Evolutionary conservation across 2,888 invertebrate genomes (phyloP).

Genomic region (Apamea anceps): DNA sequence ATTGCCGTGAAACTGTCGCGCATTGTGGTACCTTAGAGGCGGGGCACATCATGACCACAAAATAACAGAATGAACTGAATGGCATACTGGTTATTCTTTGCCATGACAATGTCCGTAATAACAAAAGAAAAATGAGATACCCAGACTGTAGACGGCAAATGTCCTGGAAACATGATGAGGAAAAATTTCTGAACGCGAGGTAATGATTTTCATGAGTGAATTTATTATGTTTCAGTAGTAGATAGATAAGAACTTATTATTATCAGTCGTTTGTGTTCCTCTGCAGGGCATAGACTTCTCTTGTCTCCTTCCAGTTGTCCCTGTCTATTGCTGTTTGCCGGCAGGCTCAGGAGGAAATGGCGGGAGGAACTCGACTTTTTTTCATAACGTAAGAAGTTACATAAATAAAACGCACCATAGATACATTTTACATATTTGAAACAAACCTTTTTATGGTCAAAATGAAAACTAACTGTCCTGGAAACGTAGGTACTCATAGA

Average conservation of each 20-base stretch:
- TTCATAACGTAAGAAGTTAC: background rate
- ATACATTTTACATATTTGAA: background rate
- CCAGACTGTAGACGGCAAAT: background rate
- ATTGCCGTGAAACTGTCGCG: conserved; percentile 36
- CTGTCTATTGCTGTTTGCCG: too few species aligned
- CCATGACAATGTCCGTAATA: conserved; percentile 23
- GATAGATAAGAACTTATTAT: too few species aligned
- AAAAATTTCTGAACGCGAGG: background rate
- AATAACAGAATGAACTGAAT: conserved; percentile 9
- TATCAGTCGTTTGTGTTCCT: too few species aligned
- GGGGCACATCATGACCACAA: conserved; percentile 6
- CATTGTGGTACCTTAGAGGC: background rate
- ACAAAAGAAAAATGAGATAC: conserved; percentile 13
- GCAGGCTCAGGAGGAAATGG: too few species aligned
- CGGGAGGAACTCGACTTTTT: too few species aligned
- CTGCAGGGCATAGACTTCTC: too few species aligned
- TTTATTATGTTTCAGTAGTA: too few species aligned
- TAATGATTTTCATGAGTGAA: background rate
- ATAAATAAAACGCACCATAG: background rate
- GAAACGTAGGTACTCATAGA: background rate
- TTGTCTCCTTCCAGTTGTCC: too few species aligned
- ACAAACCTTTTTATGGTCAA: background rate
- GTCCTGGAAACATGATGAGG: conserved; percentile 11
- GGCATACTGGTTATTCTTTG: conserved; percentile 9
- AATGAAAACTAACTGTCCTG: background rate